phyloP scores from a whole-genome alignment of 2,888 invertebrate species.

The Heteromyza rotundicornis region DNA sequence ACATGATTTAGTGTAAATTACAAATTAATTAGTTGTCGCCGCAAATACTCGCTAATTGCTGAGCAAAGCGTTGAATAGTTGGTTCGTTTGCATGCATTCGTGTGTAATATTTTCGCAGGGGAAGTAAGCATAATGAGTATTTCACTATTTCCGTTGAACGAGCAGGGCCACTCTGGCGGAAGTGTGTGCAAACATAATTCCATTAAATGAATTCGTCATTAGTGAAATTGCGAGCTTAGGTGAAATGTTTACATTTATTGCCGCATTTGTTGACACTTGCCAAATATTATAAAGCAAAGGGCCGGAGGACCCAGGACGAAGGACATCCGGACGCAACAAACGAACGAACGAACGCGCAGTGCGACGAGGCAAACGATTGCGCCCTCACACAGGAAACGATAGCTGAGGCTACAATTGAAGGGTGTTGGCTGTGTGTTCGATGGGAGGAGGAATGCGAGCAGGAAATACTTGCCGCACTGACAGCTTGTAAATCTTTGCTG shows the following conservation, averaged over 20 bases:
- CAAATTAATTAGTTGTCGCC: background rate
- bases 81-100: background rate
- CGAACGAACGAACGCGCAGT: no score
- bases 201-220: constrained; percentile 2
- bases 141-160: background rate
- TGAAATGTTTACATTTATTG: constrained; percentile 46
- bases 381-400: no score
- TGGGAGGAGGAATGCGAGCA: no score
- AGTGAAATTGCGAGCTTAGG: constrained; percentile 10
- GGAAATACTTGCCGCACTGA: no score
- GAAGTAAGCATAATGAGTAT: background rate
- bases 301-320: no score
- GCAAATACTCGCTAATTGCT: background rate
- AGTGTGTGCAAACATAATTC: background rate
- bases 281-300: constrained; percentile 24
- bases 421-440: no score
- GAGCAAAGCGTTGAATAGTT: background rate
- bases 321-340: no score
- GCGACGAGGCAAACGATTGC: no score
- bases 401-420: no score
- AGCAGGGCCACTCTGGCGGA: background rate
- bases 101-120: background rate
- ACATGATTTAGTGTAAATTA: background rate
- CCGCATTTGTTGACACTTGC: constrained; percentile 32
- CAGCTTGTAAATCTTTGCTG: no score